phyloP scores from a whole-genome alignment of 2,888 invertebrate genomes.

The Clitarchus hookeri region DNA sequence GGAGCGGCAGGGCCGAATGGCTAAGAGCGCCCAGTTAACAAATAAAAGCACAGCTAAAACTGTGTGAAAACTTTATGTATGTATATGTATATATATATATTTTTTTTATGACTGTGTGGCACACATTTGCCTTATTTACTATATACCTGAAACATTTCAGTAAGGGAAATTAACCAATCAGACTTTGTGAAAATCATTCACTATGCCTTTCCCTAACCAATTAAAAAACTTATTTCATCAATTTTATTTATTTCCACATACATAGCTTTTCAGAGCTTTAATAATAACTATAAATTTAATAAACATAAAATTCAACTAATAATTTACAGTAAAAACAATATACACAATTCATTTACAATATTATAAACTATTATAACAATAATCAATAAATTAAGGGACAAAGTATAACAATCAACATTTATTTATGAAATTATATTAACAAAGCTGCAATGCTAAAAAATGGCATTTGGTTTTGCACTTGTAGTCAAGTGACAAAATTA shows the following conservation, averaged over 20 bases:
- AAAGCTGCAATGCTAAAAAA: not conserved
- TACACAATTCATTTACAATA: conserved; percentile 20
- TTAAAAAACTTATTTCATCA: conserved; percentile 42
- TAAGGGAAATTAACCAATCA: too few relatives aligned
- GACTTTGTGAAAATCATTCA: too few relatives aligned
- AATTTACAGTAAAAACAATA: conserved; percentile 25
- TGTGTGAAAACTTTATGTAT: too few relatives aligned
- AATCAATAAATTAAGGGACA: not conserved
- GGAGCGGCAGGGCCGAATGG: too few relatives aligned
- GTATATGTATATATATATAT: too few relatives aligned
- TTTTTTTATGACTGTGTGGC: too few relatives aligned
- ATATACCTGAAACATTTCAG: too few relatives aligned
- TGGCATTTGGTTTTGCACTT: not conserved
- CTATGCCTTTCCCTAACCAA: too few relatives aligned
- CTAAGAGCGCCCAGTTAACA: too few relatives aligned
- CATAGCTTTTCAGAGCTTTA: conserved; percentile 44
- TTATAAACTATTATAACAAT: conserved; percentile 15
- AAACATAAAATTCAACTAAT: conserved; percentile 17
- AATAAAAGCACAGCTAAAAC: too few relatives aligned
- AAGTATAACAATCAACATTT: not conserved
- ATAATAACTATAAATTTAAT: conserved; percentile 23
- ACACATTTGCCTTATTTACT: too few relatives aligned
- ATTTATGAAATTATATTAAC: not conserved
- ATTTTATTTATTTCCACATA: conserved; percentile 57
- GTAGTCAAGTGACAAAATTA: not conserved